phyloP scores from a whole-genome alignment of 92 coral and sea anemone species.

The Parazoanthus atlanticus region DNA sequence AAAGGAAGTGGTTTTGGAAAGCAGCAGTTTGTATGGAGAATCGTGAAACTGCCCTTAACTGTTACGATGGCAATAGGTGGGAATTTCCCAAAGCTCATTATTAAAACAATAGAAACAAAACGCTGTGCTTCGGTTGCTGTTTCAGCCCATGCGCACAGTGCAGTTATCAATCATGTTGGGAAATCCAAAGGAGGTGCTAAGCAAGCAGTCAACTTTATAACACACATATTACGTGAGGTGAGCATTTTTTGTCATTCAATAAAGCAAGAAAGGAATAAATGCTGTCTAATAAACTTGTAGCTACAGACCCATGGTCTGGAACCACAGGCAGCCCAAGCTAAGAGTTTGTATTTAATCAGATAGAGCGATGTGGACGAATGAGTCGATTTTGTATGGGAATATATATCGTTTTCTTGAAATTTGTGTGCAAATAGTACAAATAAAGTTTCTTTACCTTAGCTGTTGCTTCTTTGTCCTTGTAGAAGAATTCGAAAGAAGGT shows the following conservation, averaged over 20 bases:
- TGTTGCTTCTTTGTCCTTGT: no score
- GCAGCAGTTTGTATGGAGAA: no score
- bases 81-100: not conserved
- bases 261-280: not conserved
- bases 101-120: not conserved
- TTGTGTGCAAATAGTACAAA: no score
- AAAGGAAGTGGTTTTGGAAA: no score
- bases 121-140: not conserved
- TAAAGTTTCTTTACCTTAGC: no score
- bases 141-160: constrained; percentile 29
- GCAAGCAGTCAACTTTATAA: constrained; percentile 44
- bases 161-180: constrained; percentile 27
- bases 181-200: constrained; percentile 4
- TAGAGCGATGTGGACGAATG: no score
- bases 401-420: no score
- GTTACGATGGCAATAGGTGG: no score
- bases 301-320: not conserved
- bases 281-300: not conserved
- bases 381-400: no score
- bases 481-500: no score
- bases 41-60: no score
- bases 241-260: not conserved
- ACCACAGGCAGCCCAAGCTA: not conserved
- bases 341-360: no score
- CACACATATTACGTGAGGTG: constrained; percentile 51